Evolutionary conservation across 2,113 vertebrate genomes (phyloP).

Genomic region (Hippocampus barbouri): DNA sequence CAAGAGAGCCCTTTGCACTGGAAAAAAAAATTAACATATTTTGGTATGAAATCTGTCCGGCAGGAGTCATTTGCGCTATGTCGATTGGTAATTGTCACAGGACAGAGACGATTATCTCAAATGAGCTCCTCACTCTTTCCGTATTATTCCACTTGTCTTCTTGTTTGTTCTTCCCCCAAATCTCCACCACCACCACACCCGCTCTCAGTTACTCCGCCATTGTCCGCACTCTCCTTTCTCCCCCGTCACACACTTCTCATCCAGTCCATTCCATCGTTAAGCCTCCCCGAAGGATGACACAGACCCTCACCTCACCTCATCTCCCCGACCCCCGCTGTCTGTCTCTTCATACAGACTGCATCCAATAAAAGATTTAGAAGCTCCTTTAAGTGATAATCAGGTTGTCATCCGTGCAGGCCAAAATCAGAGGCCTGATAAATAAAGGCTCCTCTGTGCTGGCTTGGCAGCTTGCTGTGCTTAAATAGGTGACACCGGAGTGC

Average conservation of each 20-base stretch:
- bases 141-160: conserved; percentile 37
- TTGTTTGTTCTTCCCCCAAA: conserved; percentile 26
- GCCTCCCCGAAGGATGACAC: conserved; percentile 54
- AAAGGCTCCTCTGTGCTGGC: conserved; percentile 66
- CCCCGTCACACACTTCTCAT: conserved; percentile 29
- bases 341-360: conserved; percentile 44
- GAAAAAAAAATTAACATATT: not conserved
- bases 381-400: conserved; percentile 72
- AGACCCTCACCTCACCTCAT: conserved; percentile 43
- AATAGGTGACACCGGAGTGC: conserved; percentile 70
- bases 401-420: conserved; percentile 67
- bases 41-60: not conserved
- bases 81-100: not conserved
- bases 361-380: conserved; percentile 62
- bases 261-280: conserved; percentile 32
- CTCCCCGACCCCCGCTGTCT: conserved; percentile 42
- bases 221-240: conserved; percentile 30
- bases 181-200: conserved; percentile 22
- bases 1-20: too few relatives aligned
- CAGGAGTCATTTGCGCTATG: not conserved
- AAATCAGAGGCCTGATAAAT: conserved; percentile 69
- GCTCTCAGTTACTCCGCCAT: conserved; percentile 25
- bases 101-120: conserved; percentile 12
- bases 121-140: conserved; percentile 39
- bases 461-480: conserved; percentile 57